Base-by-base conservation (phyloP, 2,113 vertebrate genomes). In the Equus przewalskii region DNA sequence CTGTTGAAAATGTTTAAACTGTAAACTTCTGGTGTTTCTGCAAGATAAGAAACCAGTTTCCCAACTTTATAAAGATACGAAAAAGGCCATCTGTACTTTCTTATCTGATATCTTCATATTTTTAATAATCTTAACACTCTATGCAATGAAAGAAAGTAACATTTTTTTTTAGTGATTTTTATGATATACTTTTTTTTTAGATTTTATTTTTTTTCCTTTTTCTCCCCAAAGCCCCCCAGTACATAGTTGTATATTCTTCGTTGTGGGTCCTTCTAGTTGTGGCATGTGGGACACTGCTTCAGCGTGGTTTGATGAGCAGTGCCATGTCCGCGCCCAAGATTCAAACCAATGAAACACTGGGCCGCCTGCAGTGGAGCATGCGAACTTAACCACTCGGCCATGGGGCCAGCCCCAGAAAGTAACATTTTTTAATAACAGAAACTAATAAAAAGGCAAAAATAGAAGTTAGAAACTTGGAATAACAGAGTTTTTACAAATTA, bases 401-500 rank as follows among this genome's bases (percentile, higher is more conserved):
- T 41, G 36, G 36, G 36, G 36, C 36, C 36, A 41, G 36, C 36
- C 36, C 36, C 36, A 41, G 36, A 41, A 41, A 41, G 36, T 19
- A 60, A 69, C 13, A 78, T 49, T 49, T 83, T 90, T 85, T 69
- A 46, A 69, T 49, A 51, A 60, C 64, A 69, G 51, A 93, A 81
- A 80, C 26, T 56, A 56, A 54, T 21, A 15, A 64, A 92, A 44
- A 24, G 6, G 6, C 26, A 92, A 81, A 79, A 80, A 16, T 4
- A 44, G 41, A 92, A 62, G 22, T 78, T 72, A 54, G 44, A 79
- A 85, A 80, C 46, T 58, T 67, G 46, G 7, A 56, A 26, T 89
- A 83, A 89, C 33, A 89, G 15, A 79, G n/a, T 41, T 76, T 85
- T 60, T 73, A 49, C 80, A 93, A n/a, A 58, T 95, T 73, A 58